Evolutionary conservation across 2,113 vertebrate genomes (phyloP).

Genomic region (western clawed frog (Xenopus tropicalis)): DNA sequence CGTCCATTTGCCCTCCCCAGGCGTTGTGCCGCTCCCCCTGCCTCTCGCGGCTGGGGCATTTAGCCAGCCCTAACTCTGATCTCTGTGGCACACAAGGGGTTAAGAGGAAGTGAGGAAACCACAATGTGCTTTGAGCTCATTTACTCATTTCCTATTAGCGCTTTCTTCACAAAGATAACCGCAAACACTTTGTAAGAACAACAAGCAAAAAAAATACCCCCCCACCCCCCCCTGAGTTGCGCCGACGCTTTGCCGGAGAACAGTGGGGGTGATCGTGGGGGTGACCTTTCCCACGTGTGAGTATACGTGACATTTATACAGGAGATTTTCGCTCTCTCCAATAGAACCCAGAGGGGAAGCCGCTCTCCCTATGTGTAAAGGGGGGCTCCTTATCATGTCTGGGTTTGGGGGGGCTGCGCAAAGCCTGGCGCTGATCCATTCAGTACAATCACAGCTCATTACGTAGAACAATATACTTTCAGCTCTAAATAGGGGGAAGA

Average conservation of each 20-base stretch:
- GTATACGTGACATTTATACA: not conserved
- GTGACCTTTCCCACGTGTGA: not conserved
- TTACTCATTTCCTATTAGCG: conserved; percentile 13
- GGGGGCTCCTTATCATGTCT: not conserved
- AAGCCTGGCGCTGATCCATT: not conserved
- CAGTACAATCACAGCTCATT: not conserved
- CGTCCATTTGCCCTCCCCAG: no score
- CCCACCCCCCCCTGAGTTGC: not conserved
- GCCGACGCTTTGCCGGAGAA: not conserved
- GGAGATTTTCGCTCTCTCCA: no score
- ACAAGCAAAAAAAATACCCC: not conserved
- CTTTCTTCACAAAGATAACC: conserved; percentile 31
- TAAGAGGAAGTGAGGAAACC: conserved; percentile 26
- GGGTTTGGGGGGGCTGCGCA: not conserved
- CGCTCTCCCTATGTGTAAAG: no score
- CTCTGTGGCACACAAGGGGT: not conserved
- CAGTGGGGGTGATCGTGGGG: not conserved
- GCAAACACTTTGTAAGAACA: conserved; percentile 18
- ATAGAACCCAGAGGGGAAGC: no score
- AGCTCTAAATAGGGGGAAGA: no score
- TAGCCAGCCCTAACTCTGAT: no score
- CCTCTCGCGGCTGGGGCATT: no score
- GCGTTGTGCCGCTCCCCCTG: no score
- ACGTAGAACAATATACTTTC: not conserved
- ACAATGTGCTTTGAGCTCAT: conserved; percentile 19